These are phyloP conservation scores for Corythucha ciliata DNA, from an alignment of 2,888 invertebrate genomes.

Conservation along the genomic window DNA sequence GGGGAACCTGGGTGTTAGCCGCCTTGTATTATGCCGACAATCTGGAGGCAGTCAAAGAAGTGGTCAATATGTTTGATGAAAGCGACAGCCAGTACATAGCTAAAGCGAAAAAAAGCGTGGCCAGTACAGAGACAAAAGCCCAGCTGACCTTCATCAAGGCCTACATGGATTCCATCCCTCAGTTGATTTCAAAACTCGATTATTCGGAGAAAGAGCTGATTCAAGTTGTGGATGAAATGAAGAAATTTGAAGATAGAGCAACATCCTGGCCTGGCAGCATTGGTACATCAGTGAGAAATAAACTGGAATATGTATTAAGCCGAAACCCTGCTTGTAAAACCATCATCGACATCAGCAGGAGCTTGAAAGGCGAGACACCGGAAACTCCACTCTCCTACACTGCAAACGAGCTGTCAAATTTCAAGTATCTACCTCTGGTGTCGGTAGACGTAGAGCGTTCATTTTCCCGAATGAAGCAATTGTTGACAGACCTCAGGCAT, in stretches of 20 bases:
- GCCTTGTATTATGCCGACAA: constrained; percentile 11
- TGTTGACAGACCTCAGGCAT: constrained; percentile 2
- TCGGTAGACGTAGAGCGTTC: constrained; percentile 15
- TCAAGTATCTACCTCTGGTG: constrained; percentile 14
- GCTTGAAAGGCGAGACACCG: constrained; percentile 16
- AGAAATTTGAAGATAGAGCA: constrained; percentile 4
- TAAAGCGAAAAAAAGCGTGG: background rate
- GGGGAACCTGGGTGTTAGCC: constrained; percentile 24
- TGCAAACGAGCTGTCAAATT: constrained; percentile 7
- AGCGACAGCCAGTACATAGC: constrained; percentile 7
- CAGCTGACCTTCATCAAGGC: constrained; percentile 13
- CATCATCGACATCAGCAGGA: background rate
- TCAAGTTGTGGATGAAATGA: background rate
- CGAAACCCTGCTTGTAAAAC: constrained; percentile 9
- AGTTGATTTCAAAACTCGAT: constrained; percentile 7
- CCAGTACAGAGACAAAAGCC: constrained; percentile 5
- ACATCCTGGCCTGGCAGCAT: constrained; percentile 12
- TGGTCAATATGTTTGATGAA: constrained; percentile 12
- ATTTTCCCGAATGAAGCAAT: constrained; percentile 4
- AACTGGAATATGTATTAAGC: constrained; percentile 11
- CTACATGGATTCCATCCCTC: constrained; percentile 8
- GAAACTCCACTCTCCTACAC: constrained; percentile 11
- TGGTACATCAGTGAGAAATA: constrained; percentile 9
- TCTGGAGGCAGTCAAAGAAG: background rate
- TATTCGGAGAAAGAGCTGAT: constrained; percentile 9